Evolutionary conservation across 2,888 invertebrate species (phyloP), one percentile per base, ranked within the genome.

Genomic region (Machimus rusticus): DNA sequence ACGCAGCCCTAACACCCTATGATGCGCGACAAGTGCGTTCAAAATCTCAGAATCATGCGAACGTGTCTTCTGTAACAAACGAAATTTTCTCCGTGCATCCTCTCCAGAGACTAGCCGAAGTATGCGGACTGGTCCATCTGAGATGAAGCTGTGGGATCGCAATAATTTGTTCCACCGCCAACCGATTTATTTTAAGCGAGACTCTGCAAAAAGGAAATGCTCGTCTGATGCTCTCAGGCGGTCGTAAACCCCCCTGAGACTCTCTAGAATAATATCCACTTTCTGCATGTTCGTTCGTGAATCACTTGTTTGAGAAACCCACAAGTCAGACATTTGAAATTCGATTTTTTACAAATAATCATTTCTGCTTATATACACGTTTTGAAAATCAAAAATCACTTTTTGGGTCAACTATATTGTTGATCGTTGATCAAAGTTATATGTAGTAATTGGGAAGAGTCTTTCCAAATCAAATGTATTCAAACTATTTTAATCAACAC

Each of bases 181-280:
- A 16, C 34, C 16, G 66, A 66, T 82, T 66, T 57, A 66, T 82
- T 82, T 66, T 66, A 66, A 37, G 82, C 34, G 37, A n/a, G 34
- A 12, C 28, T 39, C 55, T 82, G 82, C 57, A 37, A 82, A 82
- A 82, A 82, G 82, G 82, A 82, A 82, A 82, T 82, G 57, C 82
- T 23, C 66, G 66, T 66, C 66, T 28, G 66, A 66, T 66, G 23
- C 66, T 66, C 28, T 66, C 66, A 66, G 23, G 66, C 66, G 66
- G 66, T 66, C 66, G 66, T 23, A 66, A 66, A 66, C 66, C 66
- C 28, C 66, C 66, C n/a, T 51, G 23, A 66, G 66, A 66, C 23
- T 12, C 4, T 9, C 19, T 66, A 66, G 66, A 66, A 23, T 66
- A 23, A 66, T 66, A 66, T 66, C 12, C 28, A 66, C 19, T 28